phyloP scores from a whole-genome alignment of 1,140 invertebrate species.

The Octopus sinensis region DNA sequence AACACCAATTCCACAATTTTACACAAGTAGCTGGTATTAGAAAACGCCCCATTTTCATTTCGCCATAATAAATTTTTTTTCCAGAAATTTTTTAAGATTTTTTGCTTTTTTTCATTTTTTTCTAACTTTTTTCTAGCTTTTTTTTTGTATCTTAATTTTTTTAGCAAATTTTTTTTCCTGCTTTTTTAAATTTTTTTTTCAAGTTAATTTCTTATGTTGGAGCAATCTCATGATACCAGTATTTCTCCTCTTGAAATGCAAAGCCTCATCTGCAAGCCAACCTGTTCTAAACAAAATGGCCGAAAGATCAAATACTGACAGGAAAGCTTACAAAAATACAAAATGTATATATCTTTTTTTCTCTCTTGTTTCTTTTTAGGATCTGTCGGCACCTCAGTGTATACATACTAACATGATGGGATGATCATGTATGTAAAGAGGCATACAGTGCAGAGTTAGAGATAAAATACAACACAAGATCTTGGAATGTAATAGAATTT shows the following conservation, averaged over 20 bases:
- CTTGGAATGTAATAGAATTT: not conserved
- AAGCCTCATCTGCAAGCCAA: constrained; percentile 10
- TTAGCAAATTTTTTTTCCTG: not conserved
- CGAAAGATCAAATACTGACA: constrained; percentile 12
- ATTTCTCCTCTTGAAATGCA: constrained; percentile 12
- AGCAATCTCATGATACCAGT: constrained; percentile 10
- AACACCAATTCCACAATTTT: constrained; percentile 12
- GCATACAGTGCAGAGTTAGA: not conserved
- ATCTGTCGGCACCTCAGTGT: not conserved
- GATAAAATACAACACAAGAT: not conserved
- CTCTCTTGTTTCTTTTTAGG: not conserved
- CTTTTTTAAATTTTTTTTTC: constrained; percentile 1
- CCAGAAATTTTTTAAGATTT: not conserved
- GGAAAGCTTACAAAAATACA: constrained; percentile 10
- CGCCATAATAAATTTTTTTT: constrained; percentile 1
- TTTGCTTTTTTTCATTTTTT: constrained; percentile 6
- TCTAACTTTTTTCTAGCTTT: constrained; percentile 1
- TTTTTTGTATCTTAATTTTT: constrained; percentile 14
- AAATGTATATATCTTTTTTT: constrained; percentile 7
- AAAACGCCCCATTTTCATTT: constrained; percentile 3
- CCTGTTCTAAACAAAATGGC: constrained; percentile 12
- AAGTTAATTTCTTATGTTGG: constrained; percentile 8
- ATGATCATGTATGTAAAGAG: not conserved
- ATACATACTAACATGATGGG: not conserved
- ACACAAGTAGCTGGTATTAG: constrained; percentile 12